Conservation (phyloP, 2,113 vertebrate genomes). For the Dryoscopus gambensis region DNA sequence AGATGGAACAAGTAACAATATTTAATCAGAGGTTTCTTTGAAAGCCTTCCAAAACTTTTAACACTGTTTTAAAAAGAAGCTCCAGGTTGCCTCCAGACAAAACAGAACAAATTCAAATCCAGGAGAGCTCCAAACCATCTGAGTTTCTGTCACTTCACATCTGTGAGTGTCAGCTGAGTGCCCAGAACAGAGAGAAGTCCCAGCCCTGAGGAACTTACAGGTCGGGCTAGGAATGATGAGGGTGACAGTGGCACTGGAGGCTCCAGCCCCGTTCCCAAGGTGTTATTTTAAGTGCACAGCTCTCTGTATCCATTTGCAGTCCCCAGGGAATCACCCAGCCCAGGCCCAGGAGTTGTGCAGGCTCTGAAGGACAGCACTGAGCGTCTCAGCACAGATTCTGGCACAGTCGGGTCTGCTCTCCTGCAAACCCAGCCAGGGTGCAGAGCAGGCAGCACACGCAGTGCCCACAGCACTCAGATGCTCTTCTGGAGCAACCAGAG, state of each 20-base stretch:
- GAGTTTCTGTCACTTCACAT: neutral
- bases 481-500: neutral
- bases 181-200: neutral
- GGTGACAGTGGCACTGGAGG: neutral
- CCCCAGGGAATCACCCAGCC: neutral
- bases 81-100: neutral
- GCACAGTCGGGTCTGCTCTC: neutral
- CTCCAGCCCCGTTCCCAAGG: neutral
- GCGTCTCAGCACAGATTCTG: neutral
- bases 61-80: neutral
- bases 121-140: neutral
- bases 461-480: neutral
- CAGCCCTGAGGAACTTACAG: neutral
- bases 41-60: neutral
- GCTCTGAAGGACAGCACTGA: neutral
- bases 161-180: neutral
- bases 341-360: neutral
- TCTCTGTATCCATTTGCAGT: accelerated
- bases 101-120: neutral
- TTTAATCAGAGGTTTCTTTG: neutral
- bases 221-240: neutral
- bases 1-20: neutral
- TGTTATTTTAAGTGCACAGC: neutral
- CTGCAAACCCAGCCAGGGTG: neutral
- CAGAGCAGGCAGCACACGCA: neutral